phyloP scores from a whole-genome alignment of 2,113 vertebrate species.

The Nothoprocta perdicaria region DNA sequence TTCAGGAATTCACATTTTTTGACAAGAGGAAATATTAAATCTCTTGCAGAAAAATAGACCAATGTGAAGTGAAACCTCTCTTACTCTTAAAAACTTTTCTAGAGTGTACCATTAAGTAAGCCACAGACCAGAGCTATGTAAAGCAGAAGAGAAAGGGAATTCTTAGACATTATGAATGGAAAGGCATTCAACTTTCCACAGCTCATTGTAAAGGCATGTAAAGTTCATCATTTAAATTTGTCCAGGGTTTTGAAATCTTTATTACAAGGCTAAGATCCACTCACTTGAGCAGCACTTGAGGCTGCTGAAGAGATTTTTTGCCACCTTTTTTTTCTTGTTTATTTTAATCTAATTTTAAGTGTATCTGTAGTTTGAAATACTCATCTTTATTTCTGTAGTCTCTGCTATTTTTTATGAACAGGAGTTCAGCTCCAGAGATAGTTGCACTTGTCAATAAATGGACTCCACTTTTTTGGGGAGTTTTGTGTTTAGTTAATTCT shows the following conservation, averaged over 20 bases:
- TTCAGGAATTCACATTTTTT: not conserved
- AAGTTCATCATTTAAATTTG: not conserved
- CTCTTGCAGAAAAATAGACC: not conserved
- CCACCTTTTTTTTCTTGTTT: not conserved
- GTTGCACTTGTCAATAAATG: not conserved
- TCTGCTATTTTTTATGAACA: not conserved
- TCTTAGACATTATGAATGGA: not conserved
- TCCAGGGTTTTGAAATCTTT: not conserved
- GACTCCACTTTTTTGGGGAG: not conserved
- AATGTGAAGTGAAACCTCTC: not conserved
- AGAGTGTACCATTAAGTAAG: not conserved
- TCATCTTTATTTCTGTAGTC: not conserved
- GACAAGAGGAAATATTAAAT: slow-evolving; percentile 4
- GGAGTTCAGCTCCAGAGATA: slow-evolving; percentile 2
- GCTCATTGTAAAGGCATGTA: not conserved
- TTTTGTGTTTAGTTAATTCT: not conserved
- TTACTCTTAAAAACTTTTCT: not conserved
- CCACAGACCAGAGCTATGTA: not conserved
- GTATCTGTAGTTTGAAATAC: not conserved
- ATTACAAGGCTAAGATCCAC: not conserved
- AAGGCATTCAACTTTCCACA: not conserved
- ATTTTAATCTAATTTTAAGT: not conserved
- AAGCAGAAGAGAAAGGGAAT: not conserved
- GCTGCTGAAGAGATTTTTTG: not conserved
- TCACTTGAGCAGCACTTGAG: not conserved